Evolutionary conservation across 2,888 invertebrate species (phyloP), one percentile per base, ranked within the genome.

Genomic region (Enchytraeus crypticus): DNA sequence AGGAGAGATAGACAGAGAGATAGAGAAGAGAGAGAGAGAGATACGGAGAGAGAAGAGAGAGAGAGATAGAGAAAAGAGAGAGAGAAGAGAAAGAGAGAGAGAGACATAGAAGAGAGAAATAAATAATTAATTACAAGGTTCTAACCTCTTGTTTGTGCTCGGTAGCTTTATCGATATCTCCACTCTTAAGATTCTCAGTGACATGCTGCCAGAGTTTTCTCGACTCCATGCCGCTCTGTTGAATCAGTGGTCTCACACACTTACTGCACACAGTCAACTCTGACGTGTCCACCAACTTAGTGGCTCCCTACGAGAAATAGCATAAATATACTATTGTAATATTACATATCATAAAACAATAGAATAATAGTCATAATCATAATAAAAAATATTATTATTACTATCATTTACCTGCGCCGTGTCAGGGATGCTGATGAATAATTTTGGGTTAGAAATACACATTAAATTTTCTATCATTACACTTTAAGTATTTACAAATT

Each of bases 141-240:
- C n/a, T n/a, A n/a, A 61, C 60, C 51, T 47, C 18, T 68, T 69
- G 68, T 67, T 81, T 81, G 66, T 79, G 77, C 66, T 77, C 74
- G 8, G 80, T 79, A 32, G 82, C 82, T n/a, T 72, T 74, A 47
- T 74, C 60, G 27, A 80, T 72, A 65, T 82, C 78, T 11, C 77
- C 77, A 2, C 74, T 69, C 57, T 71, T 70, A 26, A 83, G 70
- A 26, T 79, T 78, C 59, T 76, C 76, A 3, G 81, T 80, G 11
- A 83, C 82, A 66, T 79, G 72, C 51, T 76, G 71, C 83, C 83
- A 83, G 26, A 82, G 71, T 57, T 73, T 74, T 2, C 82, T 72
- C 0, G 82, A 82, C 68, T 83, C 83, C 67, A 74, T 74, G n/a
- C 75, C 75, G 23, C 73, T 72, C 69, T 82, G 82, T 38, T 73